These are phyloP conservation scores for Asbolus verrucosus DNA, from an alignment of 1,140 invertebrate genomes.

Conservation along the genomic window DNA sequence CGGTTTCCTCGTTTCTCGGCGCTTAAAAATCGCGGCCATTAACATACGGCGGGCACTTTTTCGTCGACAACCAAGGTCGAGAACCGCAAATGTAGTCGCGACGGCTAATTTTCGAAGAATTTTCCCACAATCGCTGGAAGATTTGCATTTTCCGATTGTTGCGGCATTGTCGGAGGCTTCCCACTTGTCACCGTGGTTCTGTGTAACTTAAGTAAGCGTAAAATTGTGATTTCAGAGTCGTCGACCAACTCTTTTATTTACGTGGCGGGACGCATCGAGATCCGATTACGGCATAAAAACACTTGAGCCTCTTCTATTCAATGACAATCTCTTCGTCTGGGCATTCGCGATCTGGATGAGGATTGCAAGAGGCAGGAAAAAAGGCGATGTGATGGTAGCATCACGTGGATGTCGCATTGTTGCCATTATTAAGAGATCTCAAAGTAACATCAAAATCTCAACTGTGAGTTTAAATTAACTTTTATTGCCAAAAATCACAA, in stretches of 20 bases:
- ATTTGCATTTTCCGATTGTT: not conserved
- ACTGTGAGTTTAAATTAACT: too few relatives aligned
- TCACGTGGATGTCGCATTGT: too few relatives aligned
- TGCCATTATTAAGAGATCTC: too few relatives aligned
- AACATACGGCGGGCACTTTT: slow-evolving; percentile 40
- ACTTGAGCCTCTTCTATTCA: too few relatives aligned
- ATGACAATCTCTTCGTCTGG: too few relatives aligned
- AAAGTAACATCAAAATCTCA: too few relatives aligned
- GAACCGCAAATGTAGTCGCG: not conserved
- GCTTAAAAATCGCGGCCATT: slow-evolving; percentile 35
- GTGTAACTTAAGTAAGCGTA: slow-evolving; percentile 43
- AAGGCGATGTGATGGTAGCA: too few relatives aligned
- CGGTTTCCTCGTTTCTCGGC: not conserved
- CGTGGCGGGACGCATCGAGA: slow-evolving; percentile 3
- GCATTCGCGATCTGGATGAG: too few relatives aligned
- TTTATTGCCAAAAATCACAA: too few relatives aligned
- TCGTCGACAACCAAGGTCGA: slow-evolving; percentile 40
- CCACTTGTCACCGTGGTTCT: slow-evolving; percentile 10
- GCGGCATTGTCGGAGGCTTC: slow-evolving; percentile 20
- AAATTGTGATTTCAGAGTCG: slow-evolving; percentile 38
- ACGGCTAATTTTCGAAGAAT: slow-evolving; percentile 11
- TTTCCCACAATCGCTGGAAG: not conserved
- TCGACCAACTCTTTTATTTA: slow-evolving; percentile 19
- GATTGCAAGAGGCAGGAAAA: too few relatives aligned
- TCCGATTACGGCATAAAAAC: slow-evolving; percentile 25